phyloP scores from a whole-genome alignment of 37 sponge, comb jelly and placozoan genomes.

The Aplysina aerophoba region DNA sequence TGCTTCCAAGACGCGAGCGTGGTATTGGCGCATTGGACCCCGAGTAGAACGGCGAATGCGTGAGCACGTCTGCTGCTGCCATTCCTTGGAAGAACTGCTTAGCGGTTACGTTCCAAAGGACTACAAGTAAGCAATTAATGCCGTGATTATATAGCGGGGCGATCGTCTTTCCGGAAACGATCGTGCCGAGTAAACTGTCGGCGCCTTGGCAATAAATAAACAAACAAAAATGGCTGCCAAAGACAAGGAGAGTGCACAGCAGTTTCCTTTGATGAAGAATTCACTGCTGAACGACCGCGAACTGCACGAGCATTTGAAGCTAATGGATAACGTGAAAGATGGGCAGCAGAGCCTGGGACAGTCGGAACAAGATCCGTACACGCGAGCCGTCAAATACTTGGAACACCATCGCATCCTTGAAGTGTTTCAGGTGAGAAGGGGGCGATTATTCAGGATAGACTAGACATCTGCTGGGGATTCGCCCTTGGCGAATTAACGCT shows the following conservation, averaged over 20 bases:
- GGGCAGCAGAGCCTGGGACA: constrained; percentile 74
- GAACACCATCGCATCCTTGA: constrained; percentile 85
- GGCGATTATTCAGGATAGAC: background rate
- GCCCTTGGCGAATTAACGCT: no score
- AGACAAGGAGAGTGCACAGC: constrained; percentile 62
- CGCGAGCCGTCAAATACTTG: constrained; percentile 76
- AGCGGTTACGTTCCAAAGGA: no score
- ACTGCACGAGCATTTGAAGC: constrained; percentile 55
- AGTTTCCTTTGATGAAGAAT: constrained; percentile 47
- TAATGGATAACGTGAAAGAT: constrained; percentile 60
- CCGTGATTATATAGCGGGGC: no score
- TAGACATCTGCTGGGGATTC: no score
- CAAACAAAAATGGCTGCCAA: constrained; percentile 67
- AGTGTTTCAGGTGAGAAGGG: constrained; percentile 82
- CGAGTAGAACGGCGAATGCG: background rate
- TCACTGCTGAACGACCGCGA: constrained; percentile 34
- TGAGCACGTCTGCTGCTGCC: constrained; percentile 1
- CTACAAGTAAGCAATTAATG: no score
- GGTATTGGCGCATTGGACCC: background rate
- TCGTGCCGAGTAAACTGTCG: background rate
- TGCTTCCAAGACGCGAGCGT: background rate
- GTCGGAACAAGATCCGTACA: constrained; percentile 77
- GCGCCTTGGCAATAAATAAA: constrained; percentile 17
- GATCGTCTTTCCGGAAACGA: no score
- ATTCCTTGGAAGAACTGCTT: background rate